These are phyloP conservation scores for Pseudochirops cupreus DNA, from an alignment of 2,797 vertebrate genomes.

Conservation along the genomic window DNA sequence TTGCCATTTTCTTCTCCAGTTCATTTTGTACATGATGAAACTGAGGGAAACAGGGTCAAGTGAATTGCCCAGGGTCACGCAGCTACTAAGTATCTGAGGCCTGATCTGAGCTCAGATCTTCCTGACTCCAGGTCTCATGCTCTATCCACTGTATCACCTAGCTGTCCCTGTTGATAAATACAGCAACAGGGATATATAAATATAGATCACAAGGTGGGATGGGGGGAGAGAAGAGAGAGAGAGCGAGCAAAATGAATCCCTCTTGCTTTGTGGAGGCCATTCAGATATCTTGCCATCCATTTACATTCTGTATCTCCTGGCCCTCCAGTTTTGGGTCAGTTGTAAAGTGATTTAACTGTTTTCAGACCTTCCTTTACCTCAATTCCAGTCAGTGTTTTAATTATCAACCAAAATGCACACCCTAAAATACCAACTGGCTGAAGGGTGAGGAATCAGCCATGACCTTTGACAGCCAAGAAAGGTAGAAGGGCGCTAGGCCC, in stretches of 20 bases:
- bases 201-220: no score
- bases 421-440: neutral
- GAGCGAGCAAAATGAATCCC: neutral
- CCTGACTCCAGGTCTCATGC: no score
- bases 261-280: neutral
- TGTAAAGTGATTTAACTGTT: neutral
- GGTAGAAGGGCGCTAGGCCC: neutral
- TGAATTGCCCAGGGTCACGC: neutral
- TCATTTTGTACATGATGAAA: neutral
- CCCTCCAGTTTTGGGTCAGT: neutral
- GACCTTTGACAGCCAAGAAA: neutral
- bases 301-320: neutral
- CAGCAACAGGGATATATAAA: neutral
- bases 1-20: neutral
- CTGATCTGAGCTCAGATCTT: no score
- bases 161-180: neutral
- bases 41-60: neutral
- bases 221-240: neutral
- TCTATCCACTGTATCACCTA: neutral
- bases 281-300: neutral
- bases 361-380: neutral
- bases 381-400: neutral
- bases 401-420: neutral
- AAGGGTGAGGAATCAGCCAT: neutral
- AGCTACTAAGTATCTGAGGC: neutral